These are phyloP conservation scores for Oscheius myriophilus DNA, from an alignment of 2,888 invertebrate species.

Conservation along the genomic window DNA sequence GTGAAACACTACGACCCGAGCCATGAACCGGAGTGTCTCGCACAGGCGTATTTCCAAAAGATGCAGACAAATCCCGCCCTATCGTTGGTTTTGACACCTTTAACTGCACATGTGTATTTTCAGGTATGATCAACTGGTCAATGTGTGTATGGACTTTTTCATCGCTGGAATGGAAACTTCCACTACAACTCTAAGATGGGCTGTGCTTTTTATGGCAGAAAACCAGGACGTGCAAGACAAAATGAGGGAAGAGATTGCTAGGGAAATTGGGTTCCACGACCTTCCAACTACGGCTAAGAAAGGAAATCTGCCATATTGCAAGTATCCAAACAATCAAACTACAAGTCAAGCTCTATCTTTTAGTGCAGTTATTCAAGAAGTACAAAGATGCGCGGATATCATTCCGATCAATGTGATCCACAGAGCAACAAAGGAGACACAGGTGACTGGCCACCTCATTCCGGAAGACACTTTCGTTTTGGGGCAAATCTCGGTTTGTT, in stretches of 20 bases:
- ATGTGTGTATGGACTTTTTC: conserved; percentile 48
- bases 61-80: conserved; percentile 15
- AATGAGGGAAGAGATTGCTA: conserved; percentile 41
- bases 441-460: conserved; percentile 23
- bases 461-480: conserved; percentile 33
- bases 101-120: background rate
- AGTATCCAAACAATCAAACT: conserved; percentile 5
- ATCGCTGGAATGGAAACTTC: conserved; percentile 61
- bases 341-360: background rate
- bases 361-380: conserved; percentile 39
- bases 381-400: conserved; percentile 45
- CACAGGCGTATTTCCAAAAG: conserved; percentile 43
- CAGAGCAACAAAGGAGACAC: conserved; percentile 23
- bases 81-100: background rate
- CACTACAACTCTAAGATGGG: conserved; percentile 50
- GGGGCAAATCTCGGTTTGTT: conserved; percentile 22
- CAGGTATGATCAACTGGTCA: conserved; percentile 15
- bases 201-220: conserved; percentile 46
- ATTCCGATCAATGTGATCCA: conserved; percentile 36
- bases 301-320: conserved; percentile 37
- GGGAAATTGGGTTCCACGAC: conserved; percentile 36
- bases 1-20: conserved; percentile 30
- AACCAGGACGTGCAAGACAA: conserved; percentile 51
- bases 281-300: conserved; percentile 44
- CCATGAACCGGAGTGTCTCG: conserved; percentile 41